Conservation (phyloP, 2,797 vertebrate genomes). For the Eulemur rubriventer region DNA sequence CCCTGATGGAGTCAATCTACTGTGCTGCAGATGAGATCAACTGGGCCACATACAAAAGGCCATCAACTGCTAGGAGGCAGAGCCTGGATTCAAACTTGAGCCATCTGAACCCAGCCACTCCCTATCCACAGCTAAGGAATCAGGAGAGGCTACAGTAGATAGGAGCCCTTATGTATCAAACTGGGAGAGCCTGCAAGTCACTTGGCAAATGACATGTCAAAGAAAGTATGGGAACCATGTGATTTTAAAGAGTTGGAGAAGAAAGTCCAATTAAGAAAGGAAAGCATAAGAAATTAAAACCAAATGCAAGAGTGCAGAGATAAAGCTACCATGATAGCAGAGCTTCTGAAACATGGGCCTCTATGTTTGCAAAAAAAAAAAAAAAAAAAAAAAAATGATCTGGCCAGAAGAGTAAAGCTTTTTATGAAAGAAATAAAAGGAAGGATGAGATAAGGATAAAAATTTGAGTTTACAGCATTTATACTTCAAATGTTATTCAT, state of each 20-base stretch:
- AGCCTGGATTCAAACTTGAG: not conserved
- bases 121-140: not conserved
- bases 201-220: not conserved
- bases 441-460: not conserved
- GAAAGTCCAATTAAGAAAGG: not conserved
- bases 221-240: not conserved
- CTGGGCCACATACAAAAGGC: not conserved
- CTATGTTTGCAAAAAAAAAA: not conserved
- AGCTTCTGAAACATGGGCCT: not conserved
- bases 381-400: not conserved
- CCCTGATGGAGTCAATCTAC: not conserved
- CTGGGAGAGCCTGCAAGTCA: not conserved
- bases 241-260: not conserved
- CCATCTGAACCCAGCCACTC: not conserved
- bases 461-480: not conserved
- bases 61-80: not conserved
- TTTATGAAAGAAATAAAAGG: not conserved
- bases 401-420: not conserved
- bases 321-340: accelerated
- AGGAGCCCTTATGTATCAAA: not conserved
- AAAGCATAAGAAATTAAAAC: not conserved
- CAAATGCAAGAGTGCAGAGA: not conserved
- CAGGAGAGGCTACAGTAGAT: not conserved
- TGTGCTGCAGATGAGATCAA: not conserved
- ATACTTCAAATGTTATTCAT: not conserved